Percentiles rank a stretch among this genome's conserved stretches.
phyloP scores from a whole-genome alignment of 2,113 vertebrate species.

The Octodon degus region DNA sequence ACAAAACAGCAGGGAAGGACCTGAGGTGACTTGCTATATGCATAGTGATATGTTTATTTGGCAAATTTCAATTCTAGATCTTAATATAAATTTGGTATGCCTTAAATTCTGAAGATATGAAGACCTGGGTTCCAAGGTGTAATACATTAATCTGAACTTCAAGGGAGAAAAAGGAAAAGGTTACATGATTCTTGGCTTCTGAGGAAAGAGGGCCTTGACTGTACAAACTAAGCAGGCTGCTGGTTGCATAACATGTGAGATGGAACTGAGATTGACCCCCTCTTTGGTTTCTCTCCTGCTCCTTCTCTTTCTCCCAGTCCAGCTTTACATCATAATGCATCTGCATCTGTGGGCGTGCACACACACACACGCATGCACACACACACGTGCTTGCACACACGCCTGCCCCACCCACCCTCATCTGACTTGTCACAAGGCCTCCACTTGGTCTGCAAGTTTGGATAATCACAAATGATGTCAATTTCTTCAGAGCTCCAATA shows the following conservation, averaged over 20 bases:
- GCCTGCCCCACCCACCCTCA: no score
- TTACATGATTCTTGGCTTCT: neutral
- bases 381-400: no score
- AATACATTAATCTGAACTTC: neutral
- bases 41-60: neutral
- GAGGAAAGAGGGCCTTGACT: neutral
- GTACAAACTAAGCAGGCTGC: neutral
- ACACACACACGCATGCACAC: fast-evolving
- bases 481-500: neutral
- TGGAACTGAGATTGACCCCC: neutral
- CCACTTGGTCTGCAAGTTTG: neutral
- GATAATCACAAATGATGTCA: neutral
- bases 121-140: neutral
- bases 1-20: neutral
- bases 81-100: neutral
- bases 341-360: fast-evolving
- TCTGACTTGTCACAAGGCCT: fast-evolving
- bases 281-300: neutral
- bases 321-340: neutral
- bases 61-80: neutral
- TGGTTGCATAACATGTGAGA: neutral
- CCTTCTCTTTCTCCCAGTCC: neutral
- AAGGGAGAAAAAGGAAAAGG: neutral
- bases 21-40: no score
- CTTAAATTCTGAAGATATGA: neutral